Conservation (phyloP, 2,888 invertebrate species). For the Rotaria socialis region DNA sequence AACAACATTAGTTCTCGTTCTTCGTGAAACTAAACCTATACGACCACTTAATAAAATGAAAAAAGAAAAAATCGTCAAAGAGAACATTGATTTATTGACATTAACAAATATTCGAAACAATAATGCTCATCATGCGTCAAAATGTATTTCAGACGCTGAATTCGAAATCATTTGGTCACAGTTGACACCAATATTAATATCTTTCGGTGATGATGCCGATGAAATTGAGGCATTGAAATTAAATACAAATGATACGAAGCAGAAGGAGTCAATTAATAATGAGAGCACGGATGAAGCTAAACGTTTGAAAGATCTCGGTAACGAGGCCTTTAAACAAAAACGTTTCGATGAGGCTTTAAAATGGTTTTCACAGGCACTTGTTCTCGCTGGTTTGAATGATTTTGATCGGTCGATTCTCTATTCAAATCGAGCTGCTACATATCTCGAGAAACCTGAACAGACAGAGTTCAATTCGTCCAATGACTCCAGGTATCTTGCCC, state of each 20-base stretch:
- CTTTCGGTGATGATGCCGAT: not conserved
- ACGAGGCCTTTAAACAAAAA: not conserved
- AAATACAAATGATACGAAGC: not conserved
- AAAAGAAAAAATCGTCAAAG: not conserved
- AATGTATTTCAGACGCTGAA: not conserved
- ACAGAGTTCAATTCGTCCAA: not conserved
- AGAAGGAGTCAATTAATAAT: not conserved
- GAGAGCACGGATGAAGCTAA: not conserved
- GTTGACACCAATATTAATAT: not conserved
- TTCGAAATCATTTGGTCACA: not conserved
- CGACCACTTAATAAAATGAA: not conserved
- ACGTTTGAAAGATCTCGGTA: not conserved
- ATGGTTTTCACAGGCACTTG: not conserved
- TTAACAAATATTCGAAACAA: not conserved
- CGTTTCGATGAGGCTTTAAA: not conserved
- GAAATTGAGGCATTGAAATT: not conserved
- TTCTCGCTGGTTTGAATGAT: not conserved
- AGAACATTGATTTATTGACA: not conserved
- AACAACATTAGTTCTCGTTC: not conserved
- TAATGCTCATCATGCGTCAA: not conserved
- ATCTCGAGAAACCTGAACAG: not conserved
- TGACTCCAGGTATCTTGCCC: not conserved
- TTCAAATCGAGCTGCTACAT: slow-evolving; percentile 19
- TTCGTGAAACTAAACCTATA: not conserved
- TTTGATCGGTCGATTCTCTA: not conserved